phyloP scores from a whole-genome alignment of 2,888 invertebrate genomes.

The Heterodera filipjevi region DNA sequence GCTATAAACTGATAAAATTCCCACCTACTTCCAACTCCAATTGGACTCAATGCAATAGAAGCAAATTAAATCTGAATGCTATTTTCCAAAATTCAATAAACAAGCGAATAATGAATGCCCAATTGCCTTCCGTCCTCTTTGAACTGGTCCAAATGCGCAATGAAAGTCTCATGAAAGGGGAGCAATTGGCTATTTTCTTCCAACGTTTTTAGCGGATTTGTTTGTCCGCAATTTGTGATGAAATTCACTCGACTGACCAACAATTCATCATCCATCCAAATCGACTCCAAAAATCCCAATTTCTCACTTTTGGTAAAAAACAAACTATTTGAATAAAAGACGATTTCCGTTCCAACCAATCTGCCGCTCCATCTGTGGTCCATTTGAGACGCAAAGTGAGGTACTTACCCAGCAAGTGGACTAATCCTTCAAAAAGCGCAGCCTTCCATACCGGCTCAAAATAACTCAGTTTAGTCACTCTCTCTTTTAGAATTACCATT shows the following conservation, averaged over 20 bases:
- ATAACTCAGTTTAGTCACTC: not conserved
- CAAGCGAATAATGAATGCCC: no score
- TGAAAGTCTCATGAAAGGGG: not conserved
- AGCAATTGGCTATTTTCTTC: not conserved
- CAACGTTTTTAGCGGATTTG: not conserved
- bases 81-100: no score
- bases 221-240: not conserved
- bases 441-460: not conserved
- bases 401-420: not conserved
- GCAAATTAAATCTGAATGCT: no score
- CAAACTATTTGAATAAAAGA: not conserved
- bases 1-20: no score
- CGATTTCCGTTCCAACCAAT: not conserved
- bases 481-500: not conserved
- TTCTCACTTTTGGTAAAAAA: not conserved
- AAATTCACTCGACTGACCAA: not conserved
- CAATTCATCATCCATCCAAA: not conserved
- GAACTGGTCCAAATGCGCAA: conserved; percentile 6
- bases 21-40: no score
- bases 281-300: not conserved
- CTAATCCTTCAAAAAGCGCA: not conserved
- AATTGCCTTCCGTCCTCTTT: conserved; percentile 7
- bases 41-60: no score
- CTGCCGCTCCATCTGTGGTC: not conserved
- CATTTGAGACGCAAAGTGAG: conserved; percentile 1